These are phyloP conservation scores for Nematolebias whitei DNA, from an alignment of 2,113 vertebrate genomes.

Conservation along the genomic window DNA sequence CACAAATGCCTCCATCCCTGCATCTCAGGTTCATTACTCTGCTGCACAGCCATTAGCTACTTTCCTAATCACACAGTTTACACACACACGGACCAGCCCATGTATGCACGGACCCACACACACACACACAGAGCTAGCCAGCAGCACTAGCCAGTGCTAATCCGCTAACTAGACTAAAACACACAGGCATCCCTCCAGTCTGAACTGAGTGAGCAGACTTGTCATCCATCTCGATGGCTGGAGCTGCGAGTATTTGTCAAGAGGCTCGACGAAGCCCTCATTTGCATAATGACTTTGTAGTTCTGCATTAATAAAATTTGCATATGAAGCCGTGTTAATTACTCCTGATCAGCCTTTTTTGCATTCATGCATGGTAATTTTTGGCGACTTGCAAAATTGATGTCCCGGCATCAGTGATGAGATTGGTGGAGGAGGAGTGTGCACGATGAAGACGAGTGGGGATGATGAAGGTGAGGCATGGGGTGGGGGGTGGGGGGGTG, in stretches of 20 bases:
- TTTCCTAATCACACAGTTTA: slow-evolving; percentile 75
- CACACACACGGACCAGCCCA: slow-evolving; percentile 25
- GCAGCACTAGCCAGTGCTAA: slow-evolving; percentile 66
- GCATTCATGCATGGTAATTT: slow-evolving; percentile 99
- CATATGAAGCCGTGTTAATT: slow-evolving; percentile 99
- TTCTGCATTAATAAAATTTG: slow-evolving; percentile 99
- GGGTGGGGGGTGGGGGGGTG: not conserved
- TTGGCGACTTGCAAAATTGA: slow-evolving; percentile 99
- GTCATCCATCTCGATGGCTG: slow-evolving; percentile 87
- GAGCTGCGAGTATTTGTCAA: slow-evolving; percentile 99
- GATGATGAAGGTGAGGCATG: slow-evolving; percentile 47
- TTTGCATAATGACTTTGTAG: slow-evolving; percentile 99
- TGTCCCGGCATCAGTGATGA: slow-evolving; percentile 89
- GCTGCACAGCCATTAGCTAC: slow-evolving; percentile 92
- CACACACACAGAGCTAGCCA: slow-evolving; percentile 57
- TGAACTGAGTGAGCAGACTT: slow-evolving; percentile 88
- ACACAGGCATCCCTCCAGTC: slow-evolving; percentile 78
- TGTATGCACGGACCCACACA: slow-evolving; percentile 1
- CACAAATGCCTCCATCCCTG: slow-evolving; percentile 86
- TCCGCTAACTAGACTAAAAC: slow-evolving; percentile 52
- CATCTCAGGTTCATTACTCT: slow-evolving; percentile 99
- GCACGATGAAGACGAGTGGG: too few relatives aligned
- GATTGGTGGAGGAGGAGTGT: slow-evolving; percentile 77
- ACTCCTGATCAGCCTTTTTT: slow-evolving; percentile 99
- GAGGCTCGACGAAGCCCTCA: slow-evolving; percentile 98